Evolutionary conservation across 1,140 invertebrate genomes (phyloP).

Genomic region (Notospermus geniculatus): DNA sequence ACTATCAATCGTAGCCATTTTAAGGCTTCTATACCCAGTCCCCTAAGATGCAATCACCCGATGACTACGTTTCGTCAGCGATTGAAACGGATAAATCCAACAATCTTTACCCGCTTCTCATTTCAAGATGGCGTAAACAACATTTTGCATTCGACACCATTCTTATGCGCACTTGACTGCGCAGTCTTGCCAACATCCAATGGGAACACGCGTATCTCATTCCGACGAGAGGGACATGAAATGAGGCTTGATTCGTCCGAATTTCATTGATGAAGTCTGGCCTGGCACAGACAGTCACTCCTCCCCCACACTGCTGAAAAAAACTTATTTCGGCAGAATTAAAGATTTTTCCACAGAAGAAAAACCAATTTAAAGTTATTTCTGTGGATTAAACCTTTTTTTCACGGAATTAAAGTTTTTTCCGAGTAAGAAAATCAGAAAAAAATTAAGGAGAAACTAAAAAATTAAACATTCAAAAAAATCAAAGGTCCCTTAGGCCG

Average conservation of each 20-base stretch:
- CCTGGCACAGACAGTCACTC: too few species aligned
- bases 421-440: too few species aligned
- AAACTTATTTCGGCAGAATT: too few species aligned
- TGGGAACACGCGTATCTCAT: constrained; percentile 15
- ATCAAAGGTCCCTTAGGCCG: too few species aligned
- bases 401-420: too few species aligned
- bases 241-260: neutral
- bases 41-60: constrained; percentile 1
- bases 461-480: too few species aligned
- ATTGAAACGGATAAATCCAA: constrained; percentile 10
- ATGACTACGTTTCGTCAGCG: constrained; percentile 6
- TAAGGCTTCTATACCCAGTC: constrained; percentile 32
- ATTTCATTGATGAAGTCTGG: too few species aligned
- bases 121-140: constrained; percentile 56
- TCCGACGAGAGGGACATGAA: constrained; percentile 2
- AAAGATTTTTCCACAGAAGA: too few species aligned
- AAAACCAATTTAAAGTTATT: too few species aligned
- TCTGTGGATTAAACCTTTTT: too few species aligned
- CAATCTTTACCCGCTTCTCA: constrained; percentile 1
- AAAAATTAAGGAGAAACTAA: too few species aligned
- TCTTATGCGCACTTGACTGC: constrained; percentile 47
- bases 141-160: constrained; percentile 52
- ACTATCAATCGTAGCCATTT: constrained; percentile 51
- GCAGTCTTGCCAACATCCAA: constrained; percentile 51
- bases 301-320: too few species aligned